A percentile compares a stretch with the other conserved stretches of the same genome.
phyloP scores from a whole-genome alignment of 2,888 invertebrate genomes.

The Drosophila vallismaia region DNA sequence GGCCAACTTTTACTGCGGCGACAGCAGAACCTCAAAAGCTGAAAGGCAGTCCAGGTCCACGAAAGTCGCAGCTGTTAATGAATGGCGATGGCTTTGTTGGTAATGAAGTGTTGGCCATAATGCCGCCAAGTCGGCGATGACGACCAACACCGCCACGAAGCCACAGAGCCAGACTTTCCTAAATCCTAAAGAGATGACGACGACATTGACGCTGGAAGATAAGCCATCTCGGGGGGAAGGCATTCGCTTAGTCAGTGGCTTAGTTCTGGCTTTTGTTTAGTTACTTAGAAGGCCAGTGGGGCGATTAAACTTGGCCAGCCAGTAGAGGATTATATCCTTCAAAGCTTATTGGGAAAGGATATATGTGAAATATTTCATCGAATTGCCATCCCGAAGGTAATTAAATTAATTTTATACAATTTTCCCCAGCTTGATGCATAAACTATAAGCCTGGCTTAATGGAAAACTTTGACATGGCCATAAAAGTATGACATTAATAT shows the following conservation, averaged over 20 bases:
- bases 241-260: constrained; percentile 21
- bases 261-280: constrained; percentile 26
- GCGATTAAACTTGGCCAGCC: constrained; percentile 51
- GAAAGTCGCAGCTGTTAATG: constrained; percentile 72
- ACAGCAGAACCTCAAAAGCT: constrained; percentile 54
- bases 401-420: neutral
- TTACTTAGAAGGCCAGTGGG: neutral
- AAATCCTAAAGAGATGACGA: constrained; percentile 28
- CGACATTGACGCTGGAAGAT: constrained; percentile 64
- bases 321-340: too few relatives aligned
- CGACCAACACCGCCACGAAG: constrained; percentile 29
- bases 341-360: too few relatives aligned
- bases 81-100: constrained; percentile 72
- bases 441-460: constrained; percentile 38
- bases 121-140: constrained; percentile 53
- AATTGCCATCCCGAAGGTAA: neutral
- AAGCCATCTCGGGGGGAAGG: constrained; percentile 59
- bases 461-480: constrained; percentile 44
- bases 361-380: too few relatives aligned
- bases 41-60: constrained; percentile 32
- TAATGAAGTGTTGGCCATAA: constrained; percentile 76
- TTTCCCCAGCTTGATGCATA: constrained; percentile 11
- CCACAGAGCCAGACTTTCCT: constrained; percentile 18
- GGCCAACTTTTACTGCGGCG: constrained; percentile 63
- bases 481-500: constrained; percentile 39